A percentile compares a stretch with the other conserved stretches of the same genome.
Evolutionary conservation across 1,140 invertebrate species (phyloP).

Genomic region (Spodoptera litura): DNA sequence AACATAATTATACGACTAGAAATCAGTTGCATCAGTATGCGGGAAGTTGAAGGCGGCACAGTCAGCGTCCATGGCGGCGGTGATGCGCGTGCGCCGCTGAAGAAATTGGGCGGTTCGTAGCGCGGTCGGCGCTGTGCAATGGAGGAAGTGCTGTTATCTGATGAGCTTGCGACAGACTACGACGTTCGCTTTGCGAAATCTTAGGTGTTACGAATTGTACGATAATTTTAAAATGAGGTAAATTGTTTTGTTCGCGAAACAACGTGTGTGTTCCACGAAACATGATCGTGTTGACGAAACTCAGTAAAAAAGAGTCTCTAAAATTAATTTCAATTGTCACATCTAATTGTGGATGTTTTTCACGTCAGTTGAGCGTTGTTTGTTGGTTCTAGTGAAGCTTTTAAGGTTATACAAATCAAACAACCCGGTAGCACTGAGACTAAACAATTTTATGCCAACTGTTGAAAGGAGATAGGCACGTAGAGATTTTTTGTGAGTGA

Average conservation of each 20-base stretch:
- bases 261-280: slow-evolving; percentile 1
- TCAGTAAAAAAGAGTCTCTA: neutral
- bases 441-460: slow-evolving; percentile 39
- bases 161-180: slow-evolving; percentile 62
- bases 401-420: slow-evolving; percentile 43
- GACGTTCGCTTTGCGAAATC: slow-evolving; percentile 61
- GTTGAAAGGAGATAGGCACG: slow-evolving; percentile 34
- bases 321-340: slow-evolving; percentile 33
- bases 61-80: slow-evolving; percentile 25
- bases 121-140: slow-evolving; percentile 59
- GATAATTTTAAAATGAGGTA: slow-evolving; percentile 23
- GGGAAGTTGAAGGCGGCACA: slow-evolving; percentile 49
- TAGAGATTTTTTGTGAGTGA: slow-evolving; percentile 29
- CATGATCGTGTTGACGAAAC: neutral
- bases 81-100: slow-evolving; percentile 47
- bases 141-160: slow-evolving; percentile 72
- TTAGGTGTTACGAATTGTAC: slow-evolving; percentile 41
- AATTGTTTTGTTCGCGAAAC: neutral
- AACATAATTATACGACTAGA: slow-evolving; percentile 31
- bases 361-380: slow-evolving; percentile 17
- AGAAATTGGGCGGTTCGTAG: slow-evolving; percentile 69
- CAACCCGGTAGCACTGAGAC: slow-evolving; percentile 34
- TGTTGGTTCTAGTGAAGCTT: slow-evolving; percentile 31
- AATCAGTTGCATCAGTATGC: slow-evolving; percentile 47
- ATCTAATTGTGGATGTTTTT: slow-evolving; percentile 34